Conservation (phyloP, 2,797 vertebrate species). For the Pogonophryne albipinna region DNA sequence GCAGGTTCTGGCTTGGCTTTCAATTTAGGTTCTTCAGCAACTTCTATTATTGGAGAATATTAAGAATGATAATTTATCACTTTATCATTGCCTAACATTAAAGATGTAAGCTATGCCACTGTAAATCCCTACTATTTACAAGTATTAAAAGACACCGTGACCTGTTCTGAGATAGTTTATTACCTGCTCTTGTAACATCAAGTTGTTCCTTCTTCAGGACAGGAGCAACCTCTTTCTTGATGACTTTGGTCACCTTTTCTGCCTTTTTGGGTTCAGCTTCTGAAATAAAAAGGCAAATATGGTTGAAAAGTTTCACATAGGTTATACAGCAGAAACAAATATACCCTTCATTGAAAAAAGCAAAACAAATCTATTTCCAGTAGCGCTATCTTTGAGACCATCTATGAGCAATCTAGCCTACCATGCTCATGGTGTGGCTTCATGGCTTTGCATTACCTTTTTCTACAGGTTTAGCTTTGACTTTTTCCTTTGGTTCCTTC, state of each 20-base stretch:
- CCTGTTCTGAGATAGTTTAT: constrained; percentile 7
- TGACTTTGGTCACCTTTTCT: constrained; percentile 35
- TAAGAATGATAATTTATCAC: no score
- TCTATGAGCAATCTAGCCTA: no score
- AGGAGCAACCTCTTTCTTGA: constrained; percentile 39
- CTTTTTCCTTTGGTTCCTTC: no score
- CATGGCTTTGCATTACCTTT: no score
- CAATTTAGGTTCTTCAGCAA: constrained; percentile 38
- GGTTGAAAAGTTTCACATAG: background rate
- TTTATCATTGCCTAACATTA: no score
- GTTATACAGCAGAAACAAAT: background rate
- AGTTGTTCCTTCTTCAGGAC: constrained; percentile 65
- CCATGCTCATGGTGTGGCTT: no score
- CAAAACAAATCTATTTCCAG: no score
- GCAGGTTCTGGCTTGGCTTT: constrained; percentile 45
- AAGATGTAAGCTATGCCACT: no score
- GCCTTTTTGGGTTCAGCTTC: constrained; percentile 39
- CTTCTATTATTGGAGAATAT: background rate
- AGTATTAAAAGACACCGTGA: no score
- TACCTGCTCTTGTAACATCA: constrained; percentile 72
- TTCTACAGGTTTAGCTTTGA: no score
- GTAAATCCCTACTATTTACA: no score
- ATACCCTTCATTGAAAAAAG: background rate
- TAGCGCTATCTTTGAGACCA: no score
- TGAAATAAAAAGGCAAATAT: constrained; percentile 24